These are phyloP conservation scores for Melanotus villosus DNA, from an alignment of 2,888 invertebrate genomes.

Conservation along the genomic window DNA sequence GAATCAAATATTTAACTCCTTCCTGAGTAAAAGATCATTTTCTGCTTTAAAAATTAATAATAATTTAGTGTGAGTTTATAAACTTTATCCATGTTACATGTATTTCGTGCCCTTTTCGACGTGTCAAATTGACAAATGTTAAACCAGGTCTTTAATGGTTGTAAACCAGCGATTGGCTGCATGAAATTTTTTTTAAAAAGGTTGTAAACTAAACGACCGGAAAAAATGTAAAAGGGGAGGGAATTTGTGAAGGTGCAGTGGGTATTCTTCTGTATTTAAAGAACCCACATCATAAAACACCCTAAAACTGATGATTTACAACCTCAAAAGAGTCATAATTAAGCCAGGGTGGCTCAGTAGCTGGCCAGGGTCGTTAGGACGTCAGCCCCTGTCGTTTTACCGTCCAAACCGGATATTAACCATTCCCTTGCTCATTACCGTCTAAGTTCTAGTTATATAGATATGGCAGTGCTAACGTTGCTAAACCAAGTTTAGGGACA, in stretches of 20 bases:
- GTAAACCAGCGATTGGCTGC: too few species aligned
- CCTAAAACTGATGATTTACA: conserved; percentile 60
- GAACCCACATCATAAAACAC: conserved; percentile 55
- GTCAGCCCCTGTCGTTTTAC: conserved; percentile 59
- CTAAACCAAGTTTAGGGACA: conserved; percentile 47
- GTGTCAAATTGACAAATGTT: too few species aligned
- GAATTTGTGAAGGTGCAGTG: background rate
- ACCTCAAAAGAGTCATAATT: conserved; percentile 60
- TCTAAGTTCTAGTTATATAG: conserved; percentile 50
- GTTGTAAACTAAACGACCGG: too few species aligned
- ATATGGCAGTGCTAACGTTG: conserved; percentile 49
- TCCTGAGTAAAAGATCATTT: too few species aligned
- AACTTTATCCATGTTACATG: too few species aligned
- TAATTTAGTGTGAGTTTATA: too few species aligned
- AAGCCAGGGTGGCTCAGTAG: conserved; percentile 54
- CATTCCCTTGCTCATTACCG: conserved; percentile 59
- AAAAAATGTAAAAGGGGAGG: too few species aligned
- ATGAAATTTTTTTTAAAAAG: too few species aligned
- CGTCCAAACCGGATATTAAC: conserved; percentile 62
- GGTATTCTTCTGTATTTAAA: background rate
- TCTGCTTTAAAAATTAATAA: too few species aligned
- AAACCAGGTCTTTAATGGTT: too few species aligned
- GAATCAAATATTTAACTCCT: too few species aligned
- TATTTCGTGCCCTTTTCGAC: too few species aligned
- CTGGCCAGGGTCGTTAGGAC: conserved; percentile 56